Percentiles rank a stretch among this genome's conserved stretches.
These are phyloP conservation scores for Pseudomugil tenellus DNA, from an alignment of 2,797 vertebrate species.

Conservation along the genomic window DNA sequence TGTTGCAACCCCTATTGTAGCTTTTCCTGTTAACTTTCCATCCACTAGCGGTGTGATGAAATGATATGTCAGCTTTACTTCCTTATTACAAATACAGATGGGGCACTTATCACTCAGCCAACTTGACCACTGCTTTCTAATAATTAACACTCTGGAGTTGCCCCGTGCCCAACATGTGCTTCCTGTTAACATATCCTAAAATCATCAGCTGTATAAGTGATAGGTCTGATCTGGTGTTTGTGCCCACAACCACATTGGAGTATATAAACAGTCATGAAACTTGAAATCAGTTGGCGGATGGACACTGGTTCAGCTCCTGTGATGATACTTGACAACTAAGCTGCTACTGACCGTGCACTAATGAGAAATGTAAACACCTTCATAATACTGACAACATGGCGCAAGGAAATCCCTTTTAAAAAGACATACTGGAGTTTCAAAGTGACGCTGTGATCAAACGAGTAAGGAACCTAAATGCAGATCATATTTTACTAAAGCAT, in stretches of 20 bases:
- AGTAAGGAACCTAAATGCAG: neutral
- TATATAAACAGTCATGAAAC: constrained; percentile 69
- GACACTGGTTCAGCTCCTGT: constrained; percentile 55
- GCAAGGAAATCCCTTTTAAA: neutral
- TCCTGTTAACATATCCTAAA: constrained; percentile 55
- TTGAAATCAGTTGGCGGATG: constrained; percentile 59
- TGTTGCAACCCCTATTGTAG: constrained; percentile 16
- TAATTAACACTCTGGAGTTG: constrained; percentile 26
- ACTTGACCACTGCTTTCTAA: constrained; percentile 24
- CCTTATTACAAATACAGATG: constrained; percentile 1
- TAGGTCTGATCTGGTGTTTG: constrained; percentile 24
- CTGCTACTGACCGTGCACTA: constrained; percentile 31
- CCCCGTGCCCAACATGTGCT: constrained; percentile 25
- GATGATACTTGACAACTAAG: constrained; percentile 37
- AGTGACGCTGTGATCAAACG: neutral
- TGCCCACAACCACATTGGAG: constrained; percentile 16
- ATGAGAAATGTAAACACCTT: constrained; percentile 40
- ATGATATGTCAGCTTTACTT: constrained; percentile 4
- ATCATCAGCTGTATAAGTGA: constrained; percentile 67
- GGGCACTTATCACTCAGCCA: constrained; percentile 9
- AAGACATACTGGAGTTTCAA: neutral
- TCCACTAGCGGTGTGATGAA: neutral
- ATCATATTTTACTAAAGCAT: neutral
- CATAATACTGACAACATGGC: constrained; percentile 1
- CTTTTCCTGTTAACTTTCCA: constrained; percentile 38